Percentiles rank a stretch among this genome's conserved stretches.
Evolutionary conservation across 2,888 invertebrate species (phyloP).

Genomic region (Leptopilina myrica): DNA sequence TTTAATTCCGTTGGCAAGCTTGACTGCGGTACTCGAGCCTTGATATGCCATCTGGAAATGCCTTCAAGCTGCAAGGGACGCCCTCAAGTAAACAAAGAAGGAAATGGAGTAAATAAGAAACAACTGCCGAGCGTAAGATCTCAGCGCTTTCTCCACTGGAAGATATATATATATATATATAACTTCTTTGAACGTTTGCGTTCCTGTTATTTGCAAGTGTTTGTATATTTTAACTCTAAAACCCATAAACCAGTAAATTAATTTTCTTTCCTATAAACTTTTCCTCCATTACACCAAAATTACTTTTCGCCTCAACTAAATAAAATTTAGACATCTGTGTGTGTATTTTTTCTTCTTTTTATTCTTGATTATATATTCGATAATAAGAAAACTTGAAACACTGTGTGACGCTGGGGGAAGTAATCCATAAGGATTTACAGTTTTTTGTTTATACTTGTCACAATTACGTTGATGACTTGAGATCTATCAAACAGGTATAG

Average conservation of each 20-base stretch:
- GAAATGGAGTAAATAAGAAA: conserved; percentile 74
- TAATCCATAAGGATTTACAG: conserved; percentile 54
- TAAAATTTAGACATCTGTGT: no score
- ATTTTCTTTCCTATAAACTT: no score
- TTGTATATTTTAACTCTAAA: not conserved
- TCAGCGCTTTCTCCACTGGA: not conserved
- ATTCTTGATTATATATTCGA: no score
- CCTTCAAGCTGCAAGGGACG: conserved; percentile 33
- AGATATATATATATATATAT: not conserved
- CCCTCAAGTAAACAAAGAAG: conserved; percentile 71
- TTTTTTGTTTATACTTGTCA: conserved; percentile 44
- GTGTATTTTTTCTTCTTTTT: no score
- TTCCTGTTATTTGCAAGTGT: not conserved
- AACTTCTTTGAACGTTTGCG: conserved; percentile 38
- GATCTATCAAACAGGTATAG: not conserved
- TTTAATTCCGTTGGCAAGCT: conserved; percentile 60
- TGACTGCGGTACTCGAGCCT: conserved; percentile 18
- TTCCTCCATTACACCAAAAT: no score
- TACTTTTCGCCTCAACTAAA: no score
- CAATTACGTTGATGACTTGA: conserved; percentile 67
- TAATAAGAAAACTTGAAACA: no score
- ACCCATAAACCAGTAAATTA: not conserved
- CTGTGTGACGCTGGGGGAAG: conserved; percentile 56
- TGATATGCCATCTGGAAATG: conserved; percentile 26
- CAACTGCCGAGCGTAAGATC: conserved; percentile 61